phyloP scores from a whole-genome alignment of 1,140 invertebrate species.

The Oncopeltus fasciatus region DNA sequence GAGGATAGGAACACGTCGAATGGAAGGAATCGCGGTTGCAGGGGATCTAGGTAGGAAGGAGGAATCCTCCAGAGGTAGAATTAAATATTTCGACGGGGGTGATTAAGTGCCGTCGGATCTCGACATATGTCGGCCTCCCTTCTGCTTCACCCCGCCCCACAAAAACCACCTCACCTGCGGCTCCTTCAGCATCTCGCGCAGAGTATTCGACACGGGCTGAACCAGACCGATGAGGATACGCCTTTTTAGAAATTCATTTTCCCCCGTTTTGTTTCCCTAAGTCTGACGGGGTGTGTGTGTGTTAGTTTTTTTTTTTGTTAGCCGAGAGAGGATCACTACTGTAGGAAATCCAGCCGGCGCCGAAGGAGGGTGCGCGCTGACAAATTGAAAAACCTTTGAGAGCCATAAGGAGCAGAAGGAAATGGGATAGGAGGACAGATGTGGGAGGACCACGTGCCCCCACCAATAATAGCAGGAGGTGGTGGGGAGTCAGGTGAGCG shows the following conservation, averaged over 20 bases:
- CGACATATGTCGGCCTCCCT: background rate
- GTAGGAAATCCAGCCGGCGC: no score
- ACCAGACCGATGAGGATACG: constrained; percentile 3
- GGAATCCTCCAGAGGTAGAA: background rate
- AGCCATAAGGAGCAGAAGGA: background rate
- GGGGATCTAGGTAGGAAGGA: background rate
- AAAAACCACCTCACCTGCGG: background rate
- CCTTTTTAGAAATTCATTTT: constrained; percentile 7
- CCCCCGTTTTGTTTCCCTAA: background rate
- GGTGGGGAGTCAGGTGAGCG: no score
- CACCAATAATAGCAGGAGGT: background rate
- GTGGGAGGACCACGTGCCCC: background rate
- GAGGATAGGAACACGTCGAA: no score
- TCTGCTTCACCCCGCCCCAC: background rate
- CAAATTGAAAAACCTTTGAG: background rate
- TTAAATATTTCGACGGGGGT: background rate
- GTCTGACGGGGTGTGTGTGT: background rate
- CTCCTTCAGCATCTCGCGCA: background rate
- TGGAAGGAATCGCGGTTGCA: no score
- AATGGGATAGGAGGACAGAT: background rate
- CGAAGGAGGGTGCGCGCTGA: background rate
- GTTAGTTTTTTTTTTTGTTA: background rate
- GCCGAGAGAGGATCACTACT: background rate
- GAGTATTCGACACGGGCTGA: background rate
- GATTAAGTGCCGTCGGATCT: background rate